Evolutionary conservation across 2,113 vertebrate genomes (phyloP).

Genomic region (Zootoca vivipara): DNA sequence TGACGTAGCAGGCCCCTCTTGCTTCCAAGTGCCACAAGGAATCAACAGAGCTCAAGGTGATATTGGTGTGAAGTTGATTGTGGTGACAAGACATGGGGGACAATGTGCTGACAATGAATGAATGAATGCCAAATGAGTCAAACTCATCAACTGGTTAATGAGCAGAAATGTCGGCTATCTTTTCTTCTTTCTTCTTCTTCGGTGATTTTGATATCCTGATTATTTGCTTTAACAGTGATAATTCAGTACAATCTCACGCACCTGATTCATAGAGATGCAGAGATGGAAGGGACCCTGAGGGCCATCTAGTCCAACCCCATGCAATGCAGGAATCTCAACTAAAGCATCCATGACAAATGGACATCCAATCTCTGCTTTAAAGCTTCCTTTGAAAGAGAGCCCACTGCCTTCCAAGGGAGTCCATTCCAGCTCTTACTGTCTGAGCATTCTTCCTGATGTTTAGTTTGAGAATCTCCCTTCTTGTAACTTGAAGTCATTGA

Average conservation of each 20-base stretch:
- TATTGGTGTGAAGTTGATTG: conserved; percentile 57
- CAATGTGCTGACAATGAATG: conserved; percentile 60
- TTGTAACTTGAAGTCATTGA: too few species aligned
- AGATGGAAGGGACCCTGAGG: too few species aligned
- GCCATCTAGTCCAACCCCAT: too few species aligned
- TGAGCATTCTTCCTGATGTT: too few species aligned
- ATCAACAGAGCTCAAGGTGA: conserved; percentile 45
- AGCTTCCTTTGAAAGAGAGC: too few species aligned
- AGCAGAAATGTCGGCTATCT: conserved; percentile 45
- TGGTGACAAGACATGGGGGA: conserved; percentile 53
- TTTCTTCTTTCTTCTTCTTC: conserved; percentile 16
- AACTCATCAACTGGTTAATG: conserved; percentile 45
- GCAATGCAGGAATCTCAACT: too few species aligned
- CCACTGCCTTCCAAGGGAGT: too few species aligned
- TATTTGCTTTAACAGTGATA: conserved; percentile 44
- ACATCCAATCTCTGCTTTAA: too few species aligned
- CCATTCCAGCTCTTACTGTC: too few species aligned
- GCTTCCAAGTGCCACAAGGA: conserved; percentile 46
- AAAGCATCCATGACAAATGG: too few species aligned
- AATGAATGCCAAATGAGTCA: conserved; percentile 55
- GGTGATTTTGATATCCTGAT: conserved; percentile 43
- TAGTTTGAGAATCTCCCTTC: too few species aligned
- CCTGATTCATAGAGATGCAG: neutral
- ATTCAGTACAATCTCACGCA: neutral
- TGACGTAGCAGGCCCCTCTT: conserved; percentile 46